These are phyloP conservation scores for Meloidogyne hapla DNA, from an alignment of 1,140 invertebrate genomes.

Conservation along the genomic window DNA sequence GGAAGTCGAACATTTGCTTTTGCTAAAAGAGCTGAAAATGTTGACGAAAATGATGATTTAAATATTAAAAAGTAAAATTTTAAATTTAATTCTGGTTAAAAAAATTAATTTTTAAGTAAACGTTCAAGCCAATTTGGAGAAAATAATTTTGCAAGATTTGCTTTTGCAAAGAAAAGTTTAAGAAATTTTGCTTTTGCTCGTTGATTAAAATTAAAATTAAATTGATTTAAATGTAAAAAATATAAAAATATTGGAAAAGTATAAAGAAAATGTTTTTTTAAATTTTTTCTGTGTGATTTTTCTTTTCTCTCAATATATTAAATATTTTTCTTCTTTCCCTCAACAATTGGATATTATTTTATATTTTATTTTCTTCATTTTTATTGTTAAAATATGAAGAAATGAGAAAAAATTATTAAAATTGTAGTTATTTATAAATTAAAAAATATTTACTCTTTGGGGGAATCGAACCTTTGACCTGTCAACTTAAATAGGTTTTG, in stretches of 20 bases:
- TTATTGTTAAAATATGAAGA: background rate
- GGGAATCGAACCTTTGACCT: background rate
- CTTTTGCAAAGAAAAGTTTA: constrained; percentile 1
- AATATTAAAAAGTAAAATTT: background rate
- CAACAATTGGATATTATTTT: background rate
- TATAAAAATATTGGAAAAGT: background rate
- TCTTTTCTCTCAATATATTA: too few relatives aligned
- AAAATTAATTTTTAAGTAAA: background rate
- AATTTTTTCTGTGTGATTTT: background rate
- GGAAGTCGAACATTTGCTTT: constrained; percentile 20
- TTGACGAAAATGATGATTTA: background rate
- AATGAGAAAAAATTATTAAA: background rate
- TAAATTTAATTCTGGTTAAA: background rate
- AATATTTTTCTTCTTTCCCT: background rate
- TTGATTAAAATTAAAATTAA: background rate
- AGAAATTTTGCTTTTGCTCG: constrained; percentile 1
- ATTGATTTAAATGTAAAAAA: background rate
- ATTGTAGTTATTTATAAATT: background rate
- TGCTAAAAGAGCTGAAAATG: background rate
- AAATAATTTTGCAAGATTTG: background rate
- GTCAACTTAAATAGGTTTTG: too few relatives aligned
- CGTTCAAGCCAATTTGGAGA: background rate
- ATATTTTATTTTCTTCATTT: background rate
- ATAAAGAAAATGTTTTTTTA: background rate
- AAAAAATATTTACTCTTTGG: background rate